Evolutionary conservation across 2,113 vertebrate genomes (phyloP).

Genomic region (Euleptes europaea): DNA sequence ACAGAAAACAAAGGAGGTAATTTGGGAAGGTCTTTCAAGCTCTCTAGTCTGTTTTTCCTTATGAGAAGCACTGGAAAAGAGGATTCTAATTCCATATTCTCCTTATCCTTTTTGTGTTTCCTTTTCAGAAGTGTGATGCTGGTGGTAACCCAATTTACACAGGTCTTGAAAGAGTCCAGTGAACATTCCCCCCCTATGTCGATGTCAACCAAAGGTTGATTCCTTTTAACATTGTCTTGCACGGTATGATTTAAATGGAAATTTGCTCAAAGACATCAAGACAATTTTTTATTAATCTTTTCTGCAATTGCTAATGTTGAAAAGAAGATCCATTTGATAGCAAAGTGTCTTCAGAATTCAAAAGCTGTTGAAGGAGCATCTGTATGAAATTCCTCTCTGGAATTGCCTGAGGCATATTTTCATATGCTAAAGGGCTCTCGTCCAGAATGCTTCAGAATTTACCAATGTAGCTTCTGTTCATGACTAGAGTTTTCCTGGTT

Average conservation of each 20-base stretch:
- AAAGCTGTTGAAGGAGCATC: not conserved
- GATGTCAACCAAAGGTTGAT: not conserved
- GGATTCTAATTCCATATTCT: not conserved
- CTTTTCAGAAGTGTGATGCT: not conserved
- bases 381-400: not conserved
- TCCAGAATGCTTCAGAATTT: not conserved
- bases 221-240: not conserved
- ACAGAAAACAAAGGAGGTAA: slow-evolving; percentile 8
- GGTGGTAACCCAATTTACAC: not conserved
- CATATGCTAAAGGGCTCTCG: not conserved
- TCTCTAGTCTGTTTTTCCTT: slow-evolving; percentile 14
- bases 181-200: not conserved
- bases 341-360: not conserved
- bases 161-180: not conserved
- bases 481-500: not conserved
- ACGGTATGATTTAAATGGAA: not conserved
- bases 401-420: not conserved
- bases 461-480: not conserved
- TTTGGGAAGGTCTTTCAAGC: slow-evolving; percentile 12
- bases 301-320: not conserved
- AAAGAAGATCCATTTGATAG: not conserved
- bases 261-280: slow-evolving; percentile 22
- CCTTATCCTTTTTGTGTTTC: not conserved
- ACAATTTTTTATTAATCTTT: not conserved
- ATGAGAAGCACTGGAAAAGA: not conserved